phyloP scores from a whole-genome alignment of 2,113 vertebrate species.

The Notothenia coriiceps region DNA sequence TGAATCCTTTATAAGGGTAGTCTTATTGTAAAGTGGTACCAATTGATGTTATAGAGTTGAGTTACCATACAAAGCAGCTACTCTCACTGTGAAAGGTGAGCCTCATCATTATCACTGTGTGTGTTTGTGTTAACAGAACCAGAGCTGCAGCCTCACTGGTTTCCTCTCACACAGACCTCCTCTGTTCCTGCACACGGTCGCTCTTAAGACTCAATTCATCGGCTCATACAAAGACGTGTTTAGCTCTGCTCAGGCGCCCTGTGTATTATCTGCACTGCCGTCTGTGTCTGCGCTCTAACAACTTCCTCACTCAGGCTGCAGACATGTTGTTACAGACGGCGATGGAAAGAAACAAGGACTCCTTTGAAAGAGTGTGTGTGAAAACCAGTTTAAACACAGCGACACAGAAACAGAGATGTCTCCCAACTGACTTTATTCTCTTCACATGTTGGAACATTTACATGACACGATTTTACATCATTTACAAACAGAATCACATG shows the following conservation, averaged over 20 bases:
- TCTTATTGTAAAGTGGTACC: no score
- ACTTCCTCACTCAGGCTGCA: conserved; percentile 45
- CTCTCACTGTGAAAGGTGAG: background rate
- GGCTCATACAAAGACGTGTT: conserved; percentile 65
- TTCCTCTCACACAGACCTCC: conserved; percentile 46
- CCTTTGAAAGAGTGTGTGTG: conserved; percentile 46
- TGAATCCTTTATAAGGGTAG: no score
- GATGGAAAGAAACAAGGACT: conserved; percentile 47
- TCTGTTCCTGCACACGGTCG: conserved; percentile 58
- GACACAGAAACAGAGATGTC: conserved; percentile 28
- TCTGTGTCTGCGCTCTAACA: conserved; percentile 49
- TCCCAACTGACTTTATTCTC: conserved; percentile 68
- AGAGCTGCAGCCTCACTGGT: background rate
- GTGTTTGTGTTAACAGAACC: conserved; percentile 2
- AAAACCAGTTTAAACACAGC: conserved; percentile 23
- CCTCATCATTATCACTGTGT: conserved; percentile 1
- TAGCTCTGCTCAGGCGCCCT: conserved; percentile 48
- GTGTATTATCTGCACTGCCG: conserved; percentile 48
- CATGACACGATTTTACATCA: conserved; percentile 51
- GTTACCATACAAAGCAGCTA: no score
- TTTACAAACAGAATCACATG: conserved; percentile 69
- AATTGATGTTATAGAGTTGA: background rate
- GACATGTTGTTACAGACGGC: conserved; percentile 47
- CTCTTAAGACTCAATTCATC: conserved; percentile 57
- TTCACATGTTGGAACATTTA: conserved; percentile 21